phyloP scores from a whole-genome alignment of 2,113 vertebrate genomes.

The Lophotis ruficrista region DNA sequence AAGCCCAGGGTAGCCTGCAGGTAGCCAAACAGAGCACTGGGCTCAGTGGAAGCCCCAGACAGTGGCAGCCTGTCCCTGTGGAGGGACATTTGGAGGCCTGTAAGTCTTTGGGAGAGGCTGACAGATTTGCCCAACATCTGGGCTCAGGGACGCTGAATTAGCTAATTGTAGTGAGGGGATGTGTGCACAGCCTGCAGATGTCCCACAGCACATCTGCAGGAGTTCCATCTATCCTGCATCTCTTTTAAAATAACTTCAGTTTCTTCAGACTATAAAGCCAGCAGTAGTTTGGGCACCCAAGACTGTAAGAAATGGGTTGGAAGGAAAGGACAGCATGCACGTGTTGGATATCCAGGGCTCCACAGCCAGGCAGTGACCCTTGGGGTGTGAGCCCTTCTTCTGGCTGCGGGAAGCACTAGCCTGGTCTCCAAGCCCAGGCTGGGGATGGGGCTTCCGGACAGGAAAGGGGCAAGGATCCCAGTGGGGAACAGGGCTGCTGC shows the following conservation, averaged over 20 bases:
- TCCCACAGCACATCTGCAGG: neutral
- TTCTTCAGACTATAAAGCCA: neutral
- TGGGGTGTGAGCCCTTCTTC: neutral
- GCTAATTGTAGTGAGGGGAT: neutral
- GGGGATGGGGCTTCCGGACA: accelerated
- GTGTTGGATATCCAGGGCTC: neutral
- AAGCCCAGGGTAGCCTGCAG: neutral
- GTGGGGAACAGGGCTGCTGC: neutral
- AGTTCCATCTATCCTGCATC: neutral
- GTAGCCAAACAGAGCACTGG: neutral
- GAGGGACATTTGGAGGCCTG: neutral
- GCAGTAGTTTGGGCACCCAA: neutral
- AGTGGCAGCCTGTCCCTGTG: neutral
- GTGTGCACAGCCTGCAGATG: neutral
- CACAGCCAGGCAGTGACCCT: neutral
- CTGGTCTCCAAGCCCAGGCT: neutral
- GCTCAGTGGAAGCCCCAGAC: neutral
- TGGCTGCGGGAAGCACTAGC: neutral
- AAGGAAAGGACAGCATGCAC: neutral
- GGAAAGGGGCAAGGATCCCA: neutral
- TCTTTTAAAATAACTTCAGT: neutral
- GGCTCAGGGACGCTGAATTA: neutral
- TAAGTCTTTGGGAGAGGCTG: neutral
- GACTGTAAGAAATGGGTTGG: neutral
- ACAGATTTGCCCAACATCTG: neutral